These are phyloP conservation scores for Gephyroberyx darwinii DNA, from an alignment of 2,797 vertebrate species.

Conservation along the genomic window DNA sequence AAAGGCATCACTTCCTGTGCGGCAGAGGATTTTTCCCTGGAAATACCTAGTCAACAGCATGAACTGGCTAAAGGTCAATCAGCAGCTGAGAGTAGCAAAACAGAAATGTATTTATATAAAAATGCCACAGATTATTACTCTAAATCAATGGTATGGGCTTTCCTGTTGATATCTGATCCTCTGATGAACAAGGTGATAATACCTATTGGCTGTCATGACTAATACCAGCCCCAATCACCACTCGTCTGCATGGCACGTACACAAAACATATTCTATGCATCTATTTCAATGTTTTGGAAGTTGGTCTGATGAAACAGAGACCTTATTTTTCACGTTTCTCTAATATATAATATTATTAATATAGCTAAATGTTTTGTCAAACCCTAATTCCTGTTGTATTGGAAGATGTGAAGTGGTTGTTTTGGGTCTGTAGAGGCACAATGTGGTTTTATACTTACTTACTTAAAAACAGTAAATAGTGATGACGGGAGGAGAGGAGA, in stretches of 20 bases:
- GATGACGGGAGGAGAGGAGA: neutral
- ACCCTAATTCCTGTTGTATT: neutral
- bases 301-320: too few relatives aligned
- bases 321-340: too few relatives aligned
- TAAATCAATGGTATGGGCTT: neutral
- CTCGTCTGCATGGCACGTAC: neutral
- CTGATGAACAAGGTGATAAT: neutral
- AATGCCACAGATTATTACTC: too few relatives aligned
- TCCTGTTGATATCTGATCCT: neutral
- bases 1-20: too few relatives aligned
- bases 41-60: too few relatives aligned
- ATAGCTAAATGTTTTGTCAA: too few relatives aligned
- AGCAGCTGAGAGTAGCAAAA: too few relatives aligned
- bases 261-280: neutral
- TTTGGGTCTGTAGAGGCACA: neutral
- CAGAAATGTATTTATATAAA: neutral
- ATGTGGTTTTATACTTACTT: slow-evolving; percentile 13
- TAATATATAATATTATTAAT: too few relatives aligned
- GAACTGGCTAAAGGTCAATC: too few relatives aligned
- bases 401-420: neutral
- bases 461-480: neutral
- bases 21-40: too few relatives aligned
- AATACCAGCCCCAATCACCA: neutral
- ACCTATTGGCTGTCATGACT: neutral
- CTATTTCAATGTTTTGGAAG: neutral